Evolutionary conservation across 2,113 vertebrate genomes (phyloP).

Genomic region (Mesocricetus auratus): DNA sequence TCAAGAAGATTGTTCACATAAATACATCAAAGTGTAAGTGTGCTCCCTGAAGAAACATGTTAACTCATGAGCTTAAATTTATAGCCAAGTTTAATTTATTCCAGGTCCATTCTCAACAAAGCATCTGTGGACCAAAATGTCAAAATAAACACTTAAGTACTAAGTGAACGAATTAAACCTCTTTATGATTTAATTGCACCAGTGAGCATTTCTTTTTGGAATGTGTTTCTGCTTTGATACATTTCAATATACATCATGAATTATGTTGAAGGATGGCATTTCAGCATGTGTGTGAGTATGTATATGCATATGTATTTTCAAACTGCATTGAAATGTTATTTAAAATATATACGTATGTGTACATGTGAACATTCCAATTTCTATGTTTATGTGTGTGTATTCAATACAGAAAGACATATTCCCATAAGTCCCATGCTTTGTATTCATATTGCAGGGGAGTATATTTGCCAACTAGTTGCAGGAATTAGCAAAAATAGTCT

Average conservation of each 20-base stretch:
- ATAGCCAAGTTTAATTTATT: constrained; percentile 81
- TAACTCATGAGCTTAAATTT: constrained; percentile 78
- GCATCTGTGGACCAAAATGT: constrained; percentile 78
- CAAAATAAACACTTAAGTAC: constrained; percentile 81
- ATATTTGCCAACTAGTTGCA: constrained; percentile 78
- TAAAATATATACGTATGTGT: constrained; percentile 81
- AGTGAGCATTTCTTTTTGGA: constrained; percentile 83
- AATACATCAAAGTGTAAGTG: constrained; percentile 70
- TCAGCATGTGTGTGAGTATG: constrained; percentile 79
- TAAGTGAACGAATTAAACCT: constrained; percentile 76
- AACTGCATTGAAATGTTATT: constrained; percentile 77
- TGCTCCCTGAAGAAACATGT: constrained; percentile 77
- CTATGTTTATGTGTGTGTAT: constrained; percentile 78
- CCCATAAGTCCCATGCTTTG: constrained; percentile 64
- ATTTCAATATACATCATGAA: constrained; percentile 82
- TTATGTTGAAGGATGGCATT: constrained; percentile 84
- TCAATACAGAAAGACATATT: constrained; percentile 75
- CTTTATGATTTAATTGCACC: constrained; percentile 80
- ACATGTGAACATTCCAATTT: constrained; percentile 81
- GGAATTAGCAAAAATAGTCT: constrained; percentile 77
- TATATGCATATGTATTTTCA: constrained; percentile 82
- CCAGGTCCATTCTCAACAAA: constrained; percentile 80
- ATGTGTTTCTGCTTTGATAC: constrained; percentile 81
- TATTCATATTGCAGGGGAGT: constrained; percentile 70
- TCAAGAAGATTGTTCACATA: constrained; percentile 65